Evolutionary conservation across 2,888 invertebrate species (phyloP).

Genomic region (Lissocephala sabroskyi): DNA sequence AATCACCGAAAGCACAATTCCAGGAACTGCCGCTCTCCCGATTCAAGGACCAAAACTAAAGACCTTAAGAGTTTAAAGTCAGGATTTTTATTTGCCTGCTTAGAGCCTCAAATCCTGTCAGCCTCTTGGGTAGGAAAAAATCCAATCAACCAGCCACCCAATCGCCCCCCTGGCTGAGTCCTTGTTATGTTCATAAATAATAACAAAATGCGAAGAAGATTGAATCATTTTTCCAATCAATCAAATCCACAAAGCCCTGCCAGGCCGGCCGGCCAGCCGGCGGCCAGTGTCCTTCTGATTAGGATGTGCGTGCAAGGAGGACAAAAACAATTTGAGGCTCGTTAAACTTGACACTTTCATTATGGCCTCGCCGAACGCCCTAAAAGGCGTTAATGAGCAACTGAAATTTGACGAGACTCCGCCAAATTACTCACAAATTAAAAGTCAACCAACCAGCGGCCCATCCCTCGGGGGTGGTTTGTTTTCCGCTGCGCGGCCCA

Average conservation of each 20-base stretch:
- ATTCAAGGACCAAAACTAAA: too few species aligned
- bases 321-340: conserved; percentile 54
- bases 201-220: conserved; percentile 46
- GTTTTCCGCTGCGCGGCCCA: conserved; percentile 34
- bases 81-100: too few species aligned
- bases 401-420: conserved; percentile 56
- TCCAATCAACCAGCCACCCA: not conserved
- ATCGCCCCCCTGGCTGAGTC: too few species aligned
- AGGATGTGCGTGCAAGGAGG: too few species aligned
- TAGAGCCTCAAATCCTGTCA: too few species aligned
- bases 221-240: conserved; percentile 68
- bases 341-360: conserved; percentile 67
- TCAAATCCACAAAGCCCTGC: conserved; percentile 47
- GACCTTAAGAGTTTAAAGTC: too few species aligned
- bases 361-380: conserved; percentile 32
- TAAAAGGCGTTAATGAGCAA: conserved; percentile 57
- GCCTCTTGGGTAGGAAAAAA: too few species aligned
- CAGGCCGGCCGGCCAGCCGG: too few species aligned
- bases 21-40: too few species aligned
- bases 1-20: too few species aligned
- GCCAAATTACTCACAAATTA: conserved; percentile 64
- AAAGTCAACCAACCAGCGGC: conserved; percentile 40
- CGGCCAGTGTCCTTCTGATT: too few species aligned
- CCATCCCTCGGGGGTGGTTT: not conserved
- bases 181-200: conserved; percentile 21